Base-by-base conservation (phyloP, 1,140 invertebrate species). In the Euura saliciscinereae region DNA sequence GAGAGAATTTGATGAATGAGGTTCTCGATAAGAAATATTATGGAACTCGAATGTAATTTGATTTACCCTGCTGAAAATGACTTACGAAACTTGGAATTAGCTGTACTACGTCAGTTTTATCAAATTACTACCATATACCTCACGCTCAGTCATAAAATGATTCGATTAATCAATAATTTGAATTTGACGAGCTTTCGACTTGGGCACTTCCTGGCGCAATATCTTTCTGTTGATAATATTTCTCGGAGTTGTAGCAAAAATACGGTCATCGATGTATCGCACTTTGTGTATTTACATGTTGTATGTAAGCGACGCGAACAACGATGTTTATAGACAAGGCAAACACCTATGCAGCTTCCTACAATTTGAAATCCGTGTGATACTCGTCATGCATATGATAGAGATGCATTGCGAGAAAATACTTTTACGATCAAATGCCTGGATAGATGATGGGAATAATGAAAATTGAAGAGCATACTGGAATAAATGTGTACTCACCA, bases 401-500 rank as follows among this genome's bases (percentile, higher is more conserved):
- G 28, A 28, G 28, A 28, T 59, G 51, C 3, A 59, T 51, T 51
- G 46, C 6, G 13, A 59, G 13, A 59, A 59, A 59, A 5, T 28
- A 28, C 28, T 28, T 28, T 28, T 28, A 28, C 28, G 28, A 28
- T 28, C 28, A 28, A 28, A 28, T 28, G 13, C 51, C 51, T 59
- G 51, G 13, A 59, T 59, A 59, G 51, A 3, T 6, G 51, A 59
- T 11, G 13, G 51, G 3, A 59, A 59, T 28, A 28, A 11, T 59
- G 6, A 59, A 59, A 59, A 59, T 51, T 3, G 6, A 59, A 59
- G 13, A 59, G 51, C 28, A 59, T 59, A n/a, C 51, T 59, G 13
- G 13, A 59, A 59, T 59, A 59, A 59, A 59, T 6, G 51, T 59
- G 51, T 59, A 59, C 45, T 67, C 68, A 44, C 43, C 68, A 45